These are phyloP conservation scores for Cryptoprocta ferox DNA, from an alignment of 2,797 vertebrate genomes.

Conservation along the genomic window DNA sequence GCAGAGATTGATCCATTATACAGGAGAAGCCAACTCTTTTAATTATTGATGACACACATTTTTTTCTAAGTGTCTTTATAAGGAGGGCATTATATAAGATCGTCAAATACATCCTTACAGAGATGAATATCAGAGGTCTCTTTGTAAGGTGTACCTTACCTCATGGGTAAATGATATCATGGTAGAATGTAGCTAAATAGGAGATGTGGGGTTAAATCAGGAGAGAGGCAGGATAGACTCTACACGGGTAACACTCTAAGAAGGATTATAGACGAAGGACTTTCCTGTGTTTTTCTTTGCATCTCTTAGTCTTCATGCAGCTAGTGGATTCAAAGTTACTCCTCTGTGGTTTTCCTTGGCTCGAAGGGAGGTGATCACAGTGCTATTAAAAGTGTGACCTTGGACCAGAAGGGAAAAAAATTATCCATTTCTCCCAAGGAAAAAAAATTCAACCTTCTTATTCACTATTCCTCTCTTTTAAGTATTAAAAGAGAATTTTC, in stretches of 20 bases:
- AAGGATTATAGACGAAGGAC: neutral
- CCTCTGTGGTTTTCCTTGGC: neutral
- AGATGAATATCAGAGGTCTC: neutral
- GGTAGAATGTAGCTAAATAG: neutral
- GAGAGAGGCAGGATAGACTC: neutral
- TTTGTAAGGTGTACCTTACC: neutral
- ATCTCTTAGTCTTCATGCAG: neutral
- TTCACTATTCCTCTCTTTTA: neutral
- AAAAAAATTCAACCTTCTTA: neutral
- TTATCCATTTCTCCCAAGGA: neutral
- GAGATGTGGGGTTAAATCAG: neutral
- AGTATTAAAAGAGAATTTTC: neutral
- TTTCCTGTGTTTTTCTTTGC: neutral
- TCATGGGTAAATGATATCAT: neutral
- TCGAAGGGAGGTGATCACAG: neutral
- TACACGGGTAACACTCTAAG: neutral
- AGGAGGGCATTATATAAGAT: neutral
- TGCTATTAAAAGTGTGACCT: neutral
- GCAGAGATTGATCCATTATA: neutral
- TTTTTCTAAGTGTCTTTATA: neutral
- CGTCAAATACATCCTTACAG: neutral
- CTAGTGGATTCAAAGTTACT: neutral
- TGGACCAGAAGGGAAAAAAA: neutral
- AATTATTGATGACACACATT: neutral
- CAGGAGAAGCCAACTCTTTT: neutral